phyloP scores from a whole-genome alignment of 2,113 vertebrate genomes.

The Triplophysa rosa region DNA sequence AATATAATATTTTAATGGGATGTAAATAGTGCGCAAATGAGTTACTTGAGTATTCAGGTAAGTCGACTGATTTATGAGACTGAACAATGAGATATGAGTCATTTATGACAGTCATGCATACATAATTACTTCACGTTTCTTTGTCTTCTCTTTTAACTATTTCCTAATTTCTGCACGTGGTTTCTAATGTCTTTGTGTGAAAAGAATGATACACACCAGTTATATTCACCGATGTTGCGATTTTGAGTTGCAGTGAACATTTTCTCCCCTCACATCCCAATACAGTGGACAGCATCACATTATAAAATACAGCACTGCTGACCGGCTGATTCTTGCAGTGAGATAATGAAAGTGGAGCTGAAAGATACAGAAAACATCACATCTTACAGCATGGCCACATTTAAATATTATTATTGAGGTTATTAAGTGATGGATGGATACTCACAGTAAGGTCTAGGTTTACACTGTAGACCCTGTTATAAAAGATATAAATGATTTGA shows the following conservation, averaged over 20 bases:
- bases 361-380: not conserved
- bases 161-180: not conserved
- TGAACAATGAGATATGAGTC: too few relatives aligned
- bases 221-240: slow-evolving; percentile 68
- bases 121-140: too few relatives aligned
- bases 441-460: slow-evolving; percentile 35
- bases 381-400: too few relatives aligned
- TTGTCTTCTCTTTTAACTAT: not conserved
- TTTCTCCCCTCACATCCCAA: slow-evolving; percentile 74
- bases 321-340: slow-evolving; percentile 63
- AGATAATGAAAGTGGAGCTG: slow-evolving; percentile 16
- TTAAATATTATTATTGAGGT: too few relatives aligned
- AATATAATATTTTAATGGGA: too few relatives aligned
- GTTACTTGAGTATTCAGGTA: not conserved
- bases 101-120: too few relatives aligned
- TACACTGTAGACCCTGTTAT: slow-evolving; percentile 36
- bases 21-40: not conserved
- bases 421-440: not conserved
- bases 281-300: slow-evolving; percentile 76
- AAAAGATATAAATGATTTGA: not conserved
- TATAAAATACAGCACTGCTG: slow-evolving; percentile 66
- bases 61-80: not conserved
- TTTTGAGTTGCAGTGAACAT: slow-evolving; percentile 77
- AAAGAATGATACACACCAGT: slow-evolving; percentile 67
- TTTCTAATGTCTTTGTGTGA: not conserved